phyloP scores from a whole-genome alignment of 2,888 invertebrate species.

The Sinodicranocentrus sp. region DNA sequence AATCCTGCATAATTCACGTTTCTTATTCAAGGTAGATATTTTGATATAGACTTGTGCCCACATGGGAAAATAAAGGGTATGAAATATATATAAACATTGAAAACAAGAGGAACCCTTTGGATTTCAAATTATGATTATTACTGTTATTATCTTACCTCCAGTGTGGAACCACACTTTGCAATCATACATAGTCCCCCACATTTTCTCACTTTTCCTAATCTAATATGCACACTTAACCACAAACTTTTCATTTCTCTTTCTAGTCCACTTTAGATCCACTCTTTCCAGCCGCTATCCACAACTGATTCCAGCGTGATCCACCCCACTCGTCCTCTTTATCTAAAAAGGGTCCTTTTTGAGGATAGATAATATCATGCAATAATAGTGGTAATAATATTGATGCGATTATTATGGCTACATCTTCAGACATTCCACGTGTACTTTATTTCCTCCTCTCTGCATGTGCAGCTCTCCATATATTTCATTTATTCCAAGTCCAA shows the following conservation, averaged over 20 bases:
- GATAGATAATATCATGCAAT: constrained; percentile 4
- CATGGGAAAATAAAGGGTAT: too few species aligned
- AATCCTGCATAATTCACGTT: too few species aligned
- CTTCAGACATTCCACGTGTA: neutral
- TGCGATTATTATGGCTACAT: neutral
- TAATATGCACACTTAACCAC: constrained; percentile 22
- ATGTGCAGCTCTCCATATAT: too few species aligned
- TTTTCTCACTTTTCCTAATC: constrained; percentile 15
- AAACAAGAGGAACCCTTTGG: neutral
- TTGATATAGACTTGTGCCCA: too few species aligned
- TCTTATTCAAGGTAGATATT: too few species aligned
- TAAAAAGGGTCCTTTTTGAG: neutral
- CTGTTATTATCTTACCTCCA: neutral
- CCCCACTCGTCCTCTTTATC: neutral
- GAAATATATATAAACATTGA: too few species aligned
- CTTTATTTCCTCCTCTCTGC: too few species aligned
- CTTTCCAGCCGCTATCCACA: too few species aligned
- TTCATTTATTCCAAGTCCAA: too few species aligned
- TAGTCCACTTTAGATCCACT: too few species aligned
- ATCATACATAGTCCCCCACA: neutral
- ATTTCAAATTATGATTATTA: constrained; percentile 31
- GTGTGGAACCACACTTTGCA: neutral
- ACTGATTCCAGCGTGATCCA: too few species aligned
- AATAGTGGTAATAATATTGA: constrained; percentile 8
- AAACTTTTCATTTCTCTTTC: too few species aligned